Evolutionary conservation across 1,140 invertebrate species (phyloP), one percentile per base, ranked within the genome.

Genomic region (Drosophila simulans): DNA sequence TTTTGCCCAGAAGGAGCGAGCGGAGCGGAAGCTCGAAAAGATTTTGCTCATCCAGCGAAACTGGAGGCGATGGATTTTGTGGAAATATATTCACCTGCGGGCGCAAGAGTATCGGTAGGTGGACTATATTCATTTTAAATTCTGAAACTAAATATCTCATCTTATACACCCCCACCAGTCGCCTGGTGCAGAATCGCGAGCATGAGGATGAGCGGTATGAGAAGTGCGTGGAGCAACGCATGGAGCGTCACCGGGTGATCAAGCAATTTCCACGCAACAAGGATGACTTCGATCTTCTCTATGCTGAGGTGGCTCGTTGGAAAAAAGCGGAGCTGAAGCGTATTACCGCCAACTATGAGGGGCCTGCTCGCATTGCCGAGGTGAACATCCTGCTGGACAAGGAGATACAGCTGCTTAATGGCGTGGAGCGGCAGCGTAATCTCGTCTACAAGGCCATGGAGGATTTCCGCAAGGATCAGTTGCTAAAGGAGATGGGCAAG

Each of bases 281-380:
- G 57, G 91, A 92, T 22, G 94, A 95, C 78, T 95, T 95, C 58
- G 93, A 94, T 17, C 92, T 95, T 79, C 75, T 95, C 0, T 94
- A 94, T 55, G 89, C 88, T 0, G 91, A 92, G 82, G 92, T 95
- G 12, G 93, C 94, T 22, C 91, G 91, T 22, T 95, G 95, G 95
- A 94, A 93, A 69, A 83, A 89, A 15, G 92, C 93, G 2, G 93
- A 94, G 48, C 80, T 93, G 0, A 92, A 93, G 49, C 77, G 93
- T 3, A 94, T 94, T 51, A 92, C 92, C 5, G 85, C 76, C 8
- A 91, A 92, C 56, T 92, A 93, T 65, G 94, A 93, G 22, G 93
- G 93, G 3, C 93, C 93, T 2, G 90, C 93, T 0, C 93, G 93
- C 63, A 93, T 93, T 2, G 93, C 94, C 0, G 93, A 94, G 79